Percentiles rank a stretch among this genome's conserved stretches.
Conservation (phyloP, 2,888 invertebrate species). For the Therioaphis trifolii region DNA sequence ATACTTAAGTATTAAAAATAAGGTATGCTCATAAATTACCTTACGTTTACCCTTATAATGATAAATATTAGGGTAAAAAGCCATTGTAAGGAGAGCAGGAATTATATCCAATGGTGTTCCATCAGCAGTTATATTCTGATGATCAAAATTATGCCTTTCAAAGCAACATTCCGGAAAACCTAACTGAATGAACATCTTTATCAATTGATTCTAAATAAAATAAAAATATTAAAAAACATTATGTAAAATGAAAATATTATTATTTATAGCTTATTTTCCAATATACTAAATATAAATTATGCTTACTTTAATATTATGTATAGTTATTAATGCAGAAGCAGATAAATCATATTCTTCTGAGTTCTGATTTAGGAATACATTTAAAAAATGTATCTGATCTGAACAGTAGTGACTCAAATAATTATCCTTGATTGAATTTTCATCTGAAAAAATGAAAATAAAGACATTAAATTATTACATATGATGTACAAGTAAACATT, state of each 20-base stretch:
- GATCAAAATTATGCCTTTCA: conserved; percentile 74
- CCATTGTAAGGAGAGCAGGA: conserved; percentile 86
- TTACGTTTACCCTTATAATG: conserved; percentile 87
- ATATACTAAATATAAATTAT: too few species aligned
- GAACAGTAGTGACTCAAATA: conserved; percentile 88
- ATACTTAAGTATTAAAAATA: too few species aligned
- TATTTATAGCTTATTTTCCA: not conserved
- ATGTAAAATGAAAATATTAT: not conserved
- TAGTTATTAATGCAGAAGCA: conserved; percentile 21
- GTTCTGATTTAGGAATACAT: too few species aligned
- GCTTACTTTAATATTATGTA: conserved; percentile 20
- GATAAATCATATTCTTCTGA: conserved; percentile 1
- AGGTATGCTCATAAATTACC: conserved; percentile 69
- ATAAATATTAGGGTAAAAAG: conserved; percentile 93
- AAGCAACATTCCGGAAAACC: conserved; percentile 93
- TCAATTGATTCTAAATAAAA: conserved; percentile 73
- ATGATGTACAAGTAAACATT: not conserved
- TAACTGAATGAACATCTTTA: conserved; percentile 76
- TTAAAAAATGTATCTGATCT: conserved; percentile 95
- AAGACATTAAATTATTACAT: conserved; percentile 13
- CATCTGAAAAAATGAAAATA: not conserved
- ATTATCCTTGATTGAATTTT: conserved; percentile 78
- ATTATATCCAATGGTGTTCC: conserved; percentile 81
- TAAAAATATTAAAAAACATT: not conserved
- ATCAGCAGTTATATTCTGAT: conserved; percentile 73